phyloP scores from a whole-genome alignment of 1,140 invertebrate genomes.

The Drosophila paulistorum region DNA sequence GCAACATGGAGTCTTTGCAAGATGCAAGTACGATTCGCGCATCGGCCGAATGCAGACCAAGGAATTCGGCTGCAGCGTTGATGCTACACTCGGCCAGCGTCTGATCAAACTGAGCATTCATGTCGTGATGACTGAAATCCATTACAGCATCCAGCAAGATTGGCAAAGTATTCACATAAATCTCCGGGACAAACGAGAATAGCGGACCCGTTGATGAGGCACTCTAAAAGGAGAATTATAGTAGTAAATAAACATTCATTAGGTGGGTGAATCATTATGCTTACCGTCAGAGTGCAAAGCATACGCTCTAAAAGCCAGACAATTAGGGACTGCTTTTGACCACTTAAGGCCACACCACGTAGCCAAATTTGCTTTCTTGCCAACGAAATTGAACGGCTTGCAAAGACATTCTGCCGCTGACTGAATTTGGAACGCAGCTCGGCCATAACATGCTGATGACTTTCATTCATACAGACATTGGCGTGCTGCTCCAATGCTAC shows the following conservation, averaged over 20 bases:
- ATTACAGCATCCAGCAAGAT: conserved; percentile 86
- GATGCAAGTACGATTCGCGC: conserved; percentile 89
- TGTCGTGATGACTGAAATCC: conserved; percentile 84
- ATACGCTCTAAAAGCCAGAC: conserved; percentile 86
- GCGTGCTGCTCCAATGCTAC: conserved; percentile 71
- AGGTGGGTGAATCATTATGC: not conserved
- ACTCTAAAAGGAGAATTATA: conserved; percentile 32
- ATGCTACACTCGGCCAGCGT: conserved; percentile 83
- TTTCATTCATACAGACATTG: conserved; percentile 76
- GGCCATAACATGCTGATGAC: conserved; percentile 67
- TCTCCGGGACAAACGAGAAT: conserved; percentile 92
- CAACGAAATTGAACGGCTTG: conserved; percentile 78
- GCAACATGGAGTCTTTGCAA: conserved; percentile 89
- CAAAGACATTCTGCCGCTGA: conserved; percentile 80
- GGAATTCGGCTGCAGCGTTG: conserved; percentile 88
- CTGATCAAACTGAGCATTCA: conserved; percentile 69
- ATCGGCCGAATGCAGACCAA: conserved; percentile 90
- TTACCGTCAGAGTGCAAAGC: conserved; percentile 83
- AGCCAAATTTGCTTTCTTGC: conserved; percentile 80
- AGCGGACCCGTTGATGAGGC: conserved; percentile 86
- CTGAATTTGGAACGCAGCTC: conserved; percentile 74
- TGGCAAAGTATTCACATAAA: conserved; percentile 86
- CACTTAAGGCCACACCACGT: conserved; percentile 72
- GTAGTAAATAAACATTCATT: not conserved
- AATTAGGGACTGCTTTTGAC: conserved; percentile 53